These are phyloP conservation scores for Echinometra lucunter DNA, from an alignment of 53 echinoderm and acorn worm species.

Conservation along the genomic window DNA sequence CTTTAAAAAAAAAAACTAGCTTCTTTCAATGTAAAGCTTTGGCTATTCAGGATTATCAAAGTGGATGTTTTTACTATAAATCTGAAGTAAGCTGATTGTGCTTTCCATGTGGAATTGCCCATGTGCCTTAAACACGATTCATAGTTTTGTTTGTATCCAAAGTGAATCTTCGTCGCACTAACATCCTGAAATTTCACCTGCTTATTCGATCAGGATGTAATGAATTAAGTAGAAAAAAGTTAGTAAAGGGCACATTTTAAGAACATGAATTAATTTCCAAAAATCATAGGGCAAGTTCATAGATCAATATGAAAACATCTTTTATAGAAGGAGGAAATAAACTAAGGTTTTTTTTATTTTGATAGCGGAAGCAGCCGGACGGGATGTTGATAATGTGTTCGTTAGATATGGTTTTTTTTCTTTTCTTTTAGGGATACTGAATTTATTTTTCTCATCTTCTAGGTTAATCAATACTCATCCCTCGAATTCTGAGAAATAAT, in stretches of 20 bases:
- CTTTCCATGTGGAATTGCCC: too few species aligned
- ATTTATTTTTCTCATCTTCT: neutral
- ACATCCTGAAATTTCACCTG: slow-evolving; percentile 22
- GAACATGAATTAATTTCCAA: too few species aligned
- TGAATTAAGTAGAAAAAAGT: too few species aligned
- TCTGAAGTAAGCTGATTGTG: too few species aligned
- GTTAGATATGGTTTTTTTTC: neutral
- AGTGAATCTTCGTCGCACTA: neutral
- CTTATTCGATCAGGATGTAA: neutral
- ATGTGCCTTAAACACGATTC: neutral
- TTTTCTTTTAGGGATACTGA: neutral
- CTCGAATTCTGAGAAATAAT: too few species aligned
- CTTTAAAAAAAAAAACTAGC: too few species aligned
- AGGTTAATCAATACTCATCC: too few species aligned
- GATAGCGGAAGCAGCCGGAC: neutral
- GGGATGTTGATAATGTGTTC: neutral
- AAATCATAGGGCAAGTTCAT: neutral
- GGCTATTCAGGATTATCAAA: too few species aligned
- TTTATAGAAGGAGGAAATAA: neutral
- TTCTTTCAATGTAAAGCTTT: too few species aligned
- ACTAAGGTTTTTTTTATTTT: neutral
- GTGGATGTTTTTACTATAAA: too few species aligned
- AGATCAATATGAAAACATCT: neutral
- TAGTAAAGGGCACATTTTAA: too few species aligned
- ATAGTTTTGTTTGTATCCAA: neutral